phyloP scores from a whole-genome alignment of 2,888 invertebrate species.

The Oscheius myriophilus region DNA sequence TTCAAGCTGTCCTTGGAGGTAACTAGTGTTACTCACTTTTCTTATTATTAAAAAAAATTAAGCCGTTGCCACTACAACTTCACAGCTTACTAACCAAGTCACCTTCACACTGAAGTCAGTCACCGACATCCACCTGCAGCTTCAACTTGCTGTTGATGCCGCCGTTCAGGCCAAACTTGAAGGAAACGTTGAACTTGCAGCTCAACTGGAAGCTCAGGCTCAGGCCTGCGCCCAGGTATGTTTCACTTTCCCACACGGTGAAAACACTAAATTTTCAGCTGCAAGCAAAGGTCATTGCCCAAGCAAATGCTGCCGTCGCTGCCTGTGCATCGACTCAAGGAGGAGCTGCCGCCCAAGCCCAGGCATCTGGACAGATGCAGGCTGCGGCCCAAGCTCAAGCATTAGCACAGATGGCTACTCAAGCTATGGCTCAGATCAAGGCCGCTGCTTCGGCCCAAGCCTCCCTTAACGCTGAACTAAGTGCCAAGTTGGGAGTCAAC shows the following conservation, averaged over 20 bases:
- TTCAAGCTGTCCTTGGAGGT: constrained; percentile 14
- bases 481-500: constrained; percentile 2
- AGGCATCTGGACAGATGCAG: constrained; percentile 1
- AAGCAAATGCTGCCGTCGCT: background rate
- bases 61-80: constrained; percentile 16
- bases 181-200: constrained; percentile 9
- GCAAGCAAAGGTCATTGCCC: too few species aligned
- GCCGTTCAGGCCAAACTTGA: constrained; percentile 11
- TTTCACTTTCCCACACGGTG: background rate
- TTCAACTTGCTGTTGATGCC: constrained; percentile 8
- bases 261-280: too few species aligned
- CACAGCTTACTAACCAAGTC: constrained; percentile 8
- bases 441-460: background rate
- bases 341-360: constrained; percentile 2
- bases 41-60: background rate
- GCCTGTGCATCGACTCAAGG: constrained; percentile 9
- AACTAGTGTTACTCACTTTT: background rate
- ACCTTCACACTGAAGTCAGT: constrained; percentile 16
- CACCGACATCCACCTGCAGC: constrained; percentile 10
- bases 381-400: constrained; percentile 16
- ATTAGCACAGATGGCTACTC: background rate
- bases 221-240: constrained; percentile 4
- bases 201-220: constrained; percentile 10
- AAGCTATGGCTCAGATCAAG: background rate
- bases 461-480: background rate